Evolutionary conservation across 2,888 invertebrate species (phyloP).

Genomic region (Noctua comes): DNA sequence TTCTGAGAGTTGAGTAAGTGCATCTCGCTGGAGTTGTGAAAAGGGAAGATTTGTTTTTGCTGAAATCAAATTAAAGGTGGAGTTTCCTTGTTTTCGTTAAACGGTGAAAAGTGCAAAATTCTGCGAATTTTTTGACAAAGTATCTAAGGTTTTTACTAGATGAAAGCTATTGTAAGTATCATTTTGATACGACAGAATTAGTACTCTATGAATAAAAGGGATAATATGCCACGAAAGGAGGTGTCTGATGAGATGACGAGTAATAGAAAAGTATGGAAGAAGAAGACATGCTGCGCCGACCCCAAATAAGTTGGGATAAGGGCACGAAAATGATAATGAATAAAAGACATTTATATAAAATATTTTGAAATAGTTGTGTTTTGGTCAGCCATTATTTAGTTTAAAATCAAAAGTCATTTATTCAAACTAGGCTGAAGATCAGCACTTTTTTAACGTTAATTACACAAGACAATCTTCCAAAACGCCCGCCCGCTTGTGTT

Average conservation of each 20-base stretch:
- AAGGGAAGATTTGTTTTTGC: constrained; percentile 27
- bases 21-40: constrained; percentile 27
- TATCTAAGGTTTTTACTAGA: neutral
- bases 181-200: neutral
- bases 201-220: neutral
- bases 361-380: neutral
- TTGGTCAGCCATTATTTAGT: neutral
- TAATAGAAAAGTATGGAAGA: too few species aligned
- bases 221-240: too few species aligned
- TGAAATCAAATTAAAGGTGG: neutral
- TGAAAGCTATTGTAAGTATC: neutral
- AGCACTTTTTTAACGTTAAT: neutral
- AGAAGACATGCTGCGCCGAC: too few species aligned
- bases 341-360: neutral
- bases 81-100: neutral
- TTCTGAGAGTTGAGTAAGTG: constrained; percentile 43
- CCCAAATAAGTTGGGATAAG: too few species aligned
- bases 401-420: neutral
- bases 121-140: neutral
- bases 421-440: neutral
- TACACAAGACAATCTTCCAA: neutral
- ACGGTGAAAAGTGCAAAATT: neutral
- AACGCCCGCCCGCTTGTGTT: neutral
- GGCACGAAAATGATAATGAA: too few species aligned
- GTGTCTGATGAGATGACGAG: too few species aligned